phyloP scores from a whole-genome alignment of 2,797 vertebrate genomes.

The Pseudochirops cupreus region DNA sequence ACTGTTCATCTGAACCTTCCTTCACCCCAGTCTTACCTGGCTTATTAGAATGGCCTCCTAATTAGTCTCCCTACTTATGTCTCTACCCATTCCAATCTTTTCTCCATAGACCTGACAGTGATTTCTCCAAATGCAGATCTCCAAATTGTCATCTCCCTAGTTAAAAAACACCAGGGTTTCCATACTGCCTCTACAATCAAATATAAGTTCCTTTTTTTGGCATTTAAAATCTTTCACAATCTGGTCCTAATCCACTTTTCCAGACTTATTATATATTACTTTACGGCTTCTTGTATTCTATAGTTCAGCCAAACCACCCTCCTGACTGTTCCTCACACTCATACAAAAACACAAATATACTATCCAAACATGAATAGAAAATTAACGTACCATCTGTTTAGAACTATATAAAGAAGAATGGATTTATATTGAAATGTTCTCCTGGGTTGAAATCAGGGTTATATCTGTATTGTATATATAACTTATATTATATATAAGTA shows the following conservation, averaged over 20 bases:
- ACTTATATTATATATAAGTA: too few species aligned
- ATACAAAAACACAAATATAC: background rate
- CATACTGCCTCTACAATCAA: background rate
- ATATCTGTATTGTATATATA: background rate
- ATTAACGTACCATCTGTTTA: background rate
- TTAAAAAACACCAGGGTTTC: background rate
- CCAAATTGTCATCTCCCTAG: background rate
- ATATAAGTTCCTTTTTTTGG: background rate
- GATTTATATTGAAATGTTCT: background rate
- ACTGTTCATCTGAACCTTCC: background rate
- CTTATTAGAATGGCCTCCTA: background rate
- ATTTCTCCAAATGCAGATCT: background rate
- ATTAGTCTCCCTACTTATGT: background rate
- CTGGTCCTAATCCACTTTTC: background rate
- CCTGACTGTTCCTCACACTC: background rate
- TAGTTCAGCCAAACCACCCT: background rate
- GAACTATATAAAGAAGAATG: background rate
- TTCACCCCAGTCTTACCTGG: background rate
- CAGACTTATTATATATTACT: background rate
- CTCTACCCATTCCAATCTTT: background rate
- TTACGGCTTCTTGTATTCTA: background rate
- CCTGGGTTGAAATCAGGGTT: background rate
- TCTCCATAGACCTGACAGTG: background rate
- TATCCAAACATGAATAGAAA: background rate
- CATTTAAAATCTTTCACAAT: background rate